Base-by-base conservation (phyloP, 1,140 invertebrate genomes). In the Drosophila ercepeae region DNA sequence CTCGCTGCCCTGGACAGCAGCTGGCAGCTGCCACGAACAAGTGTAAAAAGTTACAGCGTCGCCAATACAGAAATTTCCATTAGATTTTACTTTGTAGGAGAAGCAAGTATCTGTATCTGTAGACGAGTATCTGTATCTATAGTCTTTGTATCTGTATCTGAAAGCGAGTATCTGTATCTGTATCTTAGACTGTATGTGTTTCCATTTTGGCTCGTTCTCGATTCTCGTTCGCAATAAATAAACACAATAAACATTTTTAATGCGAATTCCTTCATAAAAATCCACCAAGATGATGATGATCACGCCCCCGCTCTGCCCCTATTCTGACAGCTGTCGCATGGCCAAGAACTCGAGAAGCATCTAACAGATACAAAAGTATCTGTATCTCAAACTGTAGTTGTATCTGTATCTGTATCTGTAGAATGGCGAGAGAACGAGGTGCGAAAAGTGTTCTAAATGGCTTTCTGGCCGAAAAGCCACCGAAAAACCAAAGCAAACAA, bases 181-280 rank as follows among this genome's bases (percentile, higher is more conserved):
- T 21, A 21, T 67, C 29, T 42, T 44, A 39, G 46, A 34, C 18
- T 14, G 6, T 75, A 13, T 59, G 58, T 71, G 13, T 67, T 78
- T 70, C 55, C 76, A 84, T 84, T 81, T 84, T 69, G 79, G 78
- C 48, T 6, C 60, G 78, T 67, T 65, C 79, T 75, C 71, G 64
- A 58, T 83, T 73, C 71, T 75, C 72, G 81, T 79, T 84, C 78
- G 76, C 73, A 86, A 86, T 86, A 88, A 86, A 86, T 86, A 86
- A 86, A 86, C 81, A 86, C 77, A 86, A 77, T 86, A 81, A 88
- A 86, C 82, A 88, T 76, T 88, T 88, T 86, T 88, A 86, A 88
- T 86, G 81, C 82, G 81, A 86, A 86, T 86, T 86, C 81, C 63
- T 86, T 76, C 76, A 86, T 74, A 73, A 86, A 84, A 84, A 61